phyloP scores from a whole-genome alignment of 2,113 vertebrate species.

The Pteropus alecto region DNA sequence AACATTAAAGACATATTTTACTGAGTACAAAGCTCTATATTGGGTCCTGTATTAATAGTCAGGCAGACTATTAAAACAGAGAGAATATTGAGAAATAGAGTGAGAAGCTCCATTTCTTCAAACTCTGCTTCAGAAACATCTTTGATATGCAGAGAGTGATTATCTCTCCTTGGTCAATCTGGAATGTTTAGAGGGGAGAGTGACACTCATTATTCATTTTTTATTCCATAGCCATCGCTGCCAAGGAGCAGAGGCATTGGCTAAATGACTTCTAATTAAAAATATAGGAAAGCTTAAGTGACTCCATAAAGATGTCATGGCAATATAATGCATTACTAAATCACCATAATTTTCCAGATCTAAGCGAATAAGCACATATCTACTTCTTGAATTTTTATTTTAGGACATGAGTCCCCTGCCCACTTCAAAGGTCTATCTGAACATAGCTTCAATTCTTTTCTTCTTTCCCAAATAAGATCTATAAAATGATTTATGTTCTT shows the following conservation, averaged over 20 bases:
- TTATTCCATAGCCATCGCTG: constrained; percentile 38
- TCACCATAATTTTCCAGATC: constrained; percentile 8
- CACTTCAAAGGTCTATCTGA: constrained; percentile 27
- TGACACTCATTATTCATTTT: constrained; percentile 39
- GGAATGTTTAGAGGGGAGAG: neutral
- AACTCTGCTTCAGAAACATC: neutral
- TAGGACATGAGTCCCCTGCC: neutral
- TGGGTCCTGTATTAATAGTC: neutral
- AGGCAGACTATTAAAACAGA: neutral
- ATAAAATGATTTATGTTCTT: neutral
- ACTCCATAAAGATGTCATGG: constrained; percentile 72
- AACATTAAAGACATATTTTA: neutral
- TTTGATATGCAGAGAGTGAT: neutral
- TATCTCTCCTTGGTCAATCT: neutral
- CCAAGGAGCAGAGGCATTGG: constrained; percentile 24
- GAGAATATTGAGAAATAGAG: neutral
- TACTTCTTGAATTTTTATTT: constrained; percentile 37
- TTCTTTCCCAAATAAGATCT: constrained; percentile 37
- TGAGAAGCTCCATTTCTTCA: neutral
- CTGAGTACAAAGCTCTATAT: neutral
- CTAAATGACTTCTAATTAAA: constrained; percentile 69
- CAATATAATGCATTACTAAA: constrained; percentile 50
- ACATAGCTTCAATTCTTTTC: neutral
- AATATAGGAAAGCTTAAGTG: constrained; percentile 59
- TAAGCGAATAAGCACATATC: constrained; percentile 14